These are phyloP conservation scores for Willisornis vidua DNA, from an alignment of 2,113 vertebrate genomes.

Conservation along the genomic window DNA sequence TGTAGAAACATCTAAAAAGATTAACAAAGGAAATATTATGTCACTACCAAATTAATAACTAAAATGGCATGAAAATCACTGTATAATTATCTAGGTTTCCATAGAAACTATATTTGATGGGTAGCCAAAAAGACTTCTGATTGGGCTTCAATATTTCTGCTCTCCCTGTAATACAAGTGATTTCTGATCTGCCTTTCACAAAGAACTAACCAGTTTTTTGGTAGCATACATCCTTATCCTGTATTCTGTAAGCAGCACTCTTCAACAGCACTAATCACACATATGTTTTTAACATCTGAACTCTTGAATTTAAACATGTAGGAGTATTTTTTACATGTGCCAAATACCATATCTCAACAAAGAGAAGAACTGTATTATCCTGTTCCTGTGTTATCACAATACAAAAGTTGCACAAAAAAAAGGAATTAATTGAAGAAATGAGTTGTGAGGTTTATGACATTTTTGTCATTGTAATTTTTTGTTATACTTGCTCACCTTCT, in stretches of 20 bases:
- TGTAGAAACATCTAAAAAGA: slow-evolving; percentile 38
- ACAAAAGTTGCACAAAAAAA: neutral
- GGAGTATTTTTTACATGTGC: neutral
- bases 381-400: neutral
- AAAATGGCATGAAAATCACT: slow-evolving; percentile 41
- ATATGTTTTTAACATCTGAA: neutral
- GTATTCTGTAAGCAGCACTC: neutral
- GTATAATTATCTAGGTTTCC: slow-evolving; percentile 45
- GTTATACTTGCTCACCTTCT: neutral
- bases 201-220: neutral
- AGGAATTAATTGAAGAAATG: neutral
- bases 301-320: neutral
- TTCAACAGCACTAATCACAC: neutral
- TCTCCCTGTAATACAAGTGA: neutral
- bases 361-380: neutral
- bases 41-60: slow-evolving; percentile 50
- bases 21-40: slow-evolving; percentile 61
- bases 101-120: slow-evolving; percentile 37
- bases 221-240: neutral
- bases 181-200: slow-evolving; percentile 1
- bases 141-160: neutral
- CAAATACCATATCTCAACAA: neutral
- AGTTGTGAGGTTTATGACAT: neutral
- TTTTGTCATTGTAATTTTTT: neutral
- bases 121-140: slow-evolving; percentile 29